Evolutionary conservation across 2,113 vertebrate genomes (phyloP).

Genomic region (Anarrhichthys ocellatus): DNA sequence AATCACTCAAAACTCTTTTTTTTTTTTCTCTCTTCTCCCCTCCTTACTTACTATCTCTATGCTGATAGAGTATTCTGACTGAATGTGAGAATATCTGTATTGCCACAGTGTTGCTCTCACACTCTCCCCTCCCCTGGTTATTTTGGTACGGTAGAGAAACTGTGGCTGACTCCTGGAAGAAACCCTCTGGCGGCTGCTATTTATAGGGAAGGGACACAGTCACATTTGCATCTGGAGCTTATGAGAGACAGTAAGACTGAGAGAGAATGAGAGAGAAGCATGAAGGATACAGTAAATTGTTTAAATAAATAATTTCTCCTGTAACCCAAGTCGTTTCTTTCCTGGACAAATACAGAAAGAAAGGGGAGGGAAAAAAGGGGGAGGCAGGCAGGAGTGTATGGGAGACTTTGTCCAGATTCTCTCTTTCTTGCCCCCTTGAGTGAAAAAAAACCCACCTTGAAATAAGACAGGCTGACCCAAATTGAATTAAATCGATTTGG

Average conservation of each 20-base stretch:
- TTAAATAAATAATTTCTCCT: slow-evolving; percentile 71
- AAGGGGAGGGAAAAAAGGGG: neutral
- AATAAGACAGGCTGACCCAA: slow-evolving; percentile 75
- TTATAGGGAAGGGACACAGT: slow-evolving; percentile 78
- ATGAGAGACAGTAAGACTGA: slow-evolving; percentile 60
- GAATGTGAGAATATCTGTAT: slow-evolving; percentile 62
- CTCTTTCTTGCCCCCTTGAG: slow-evolving; percentile 51
- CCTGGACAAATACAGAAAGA: slow-evolving; percentile 64
- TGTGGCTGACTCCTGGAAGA: slow-evolving; percentile 77
- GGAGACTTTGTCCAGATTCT: slow-evolving; percentile 58
- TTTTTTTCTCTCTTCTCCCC: slow-evolving; percentile 28
- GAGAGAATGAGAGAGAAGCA: slow-evolving; percentile 58
- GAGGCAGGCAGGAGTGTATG: slow-evolving; percentile 1
- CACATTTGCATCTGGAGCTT: slow-evolving; percentile 81
- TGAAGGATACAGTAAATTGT: slow-evolving; percentile 72
- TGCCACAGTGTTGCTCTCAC: slow-evolving; percentile 61
- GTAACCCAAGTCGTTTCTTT: slow-evolving; percentile 62
- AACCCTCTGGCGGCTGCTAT: slow-evolving; percentile 80
- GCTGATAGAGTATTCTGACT: slow-evolving; percentile 71
- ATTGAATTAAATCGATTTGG: slow-evolving; percentile 78
- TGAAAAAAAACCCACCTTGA: slow-evolving; percentile 65
- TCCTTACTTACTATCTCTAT: slow-evolving; percentile 63
- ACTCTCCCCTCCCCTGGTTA: slow-evolving; percentile 68
- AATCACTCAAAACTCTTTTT: slow-evolving; percentile 70
- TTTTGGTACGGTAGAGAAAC: slow-evolving; percentile 74